Percentiles rank a stretch among this genome's conserved stretches.
These are phyloP conservation scores for Calliopum simillimum DNA, from an alignment of 2,888 invertebrate species.

Conservation along the genomic window DNA sequence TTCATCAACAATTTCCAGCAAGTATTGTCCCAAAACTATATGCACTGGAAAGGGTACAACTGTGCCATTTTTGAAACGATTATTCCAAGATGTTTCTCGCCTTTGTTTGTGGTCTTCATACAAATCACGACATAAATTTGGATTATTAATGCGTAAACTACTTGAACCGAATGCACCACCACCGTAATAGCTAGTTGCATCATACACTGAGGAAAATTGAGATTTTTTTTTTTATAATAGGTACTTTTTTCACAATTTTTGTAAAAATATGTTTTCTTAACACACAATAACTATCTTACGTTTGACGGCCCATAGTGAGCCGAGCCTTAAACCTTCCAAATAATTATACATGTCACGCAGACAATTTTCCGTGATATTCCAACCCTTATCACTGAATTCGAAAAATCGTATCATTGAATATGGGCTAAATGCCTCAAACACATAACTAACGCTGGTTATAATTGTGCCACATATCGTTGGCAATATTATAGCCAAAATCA, in stretches of 20 bases:
- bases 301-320: constrained; percentile 58
- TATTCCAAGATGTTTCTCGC: constrained; percentile 46
- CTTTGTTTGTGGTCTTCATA: constrained; percentile 48
- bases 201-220: constrained; percentile 68
- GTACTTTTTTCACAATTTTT: not conserved
- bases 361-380: constrained; percentile 59
- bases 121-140: constrained; percentile 52
- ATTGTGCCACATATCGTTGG: constrained; percentile 38
- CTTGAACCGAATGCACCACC: constrained; percentile 83
- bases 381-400: constrained; percentile 60
- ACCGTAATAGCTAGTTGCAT: constrained; percentile 78
- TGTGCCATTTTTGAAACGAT: constrained; percentile 44
- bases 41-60: constrained; percentile 56
- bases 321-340: constrained; percentile 56
- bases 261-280: not conserved
- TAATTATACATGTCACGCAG: constrained; percentile 57
- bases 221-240: not conserved
- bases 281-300: constrained; percentile 49
- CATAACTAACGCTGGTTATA: constrained; percentile 56
- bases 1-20: constrained; percentile 52
- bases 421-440: constrained; percentile 59
- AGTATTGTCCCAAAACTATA: constrained; percentile 51
- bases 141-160: constrained; percentile 75
- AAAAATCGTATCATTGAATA: constrained; percentile 57
- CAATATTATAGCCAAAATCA: not conserved